Evolutionary conservation across 2,797 vertebrate species (phyloP).

Genomic region (Ctenosaura bakeri): DNA sequence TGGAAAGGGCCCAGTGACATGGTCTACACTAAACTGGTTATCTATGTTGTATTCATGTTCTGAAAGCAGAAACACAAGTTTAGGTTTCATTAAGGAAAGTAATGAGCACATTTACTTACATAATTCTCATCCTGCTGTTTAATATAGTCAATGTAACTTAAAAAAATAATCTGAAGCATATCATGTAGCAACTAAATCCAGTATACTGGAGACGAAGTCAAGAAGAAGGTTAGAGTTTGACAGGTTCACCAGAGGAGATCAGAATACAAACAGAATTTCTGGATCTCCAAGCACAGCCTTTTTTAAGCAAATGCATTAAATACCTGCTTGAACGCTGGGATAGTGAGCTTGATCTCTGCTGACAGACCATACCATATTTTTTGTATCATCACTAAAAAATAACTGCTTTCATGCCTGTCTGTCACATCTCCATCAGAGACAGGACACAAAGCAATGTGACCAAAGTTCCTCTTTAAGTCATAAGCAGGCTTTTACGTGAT

Average conservation of each 20-base stretch:
- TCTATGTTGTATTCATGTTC: neutral
- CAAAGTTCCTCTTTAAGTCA: neutral
- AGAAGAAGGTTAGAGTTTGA: neutral
- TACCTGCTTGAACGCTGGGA: neutral
- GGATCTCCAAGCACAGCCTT: neutral
- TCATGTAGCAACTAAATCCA: neutral
- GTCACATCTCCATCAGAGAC: neutral
- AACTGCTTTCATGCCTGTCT: neutral
- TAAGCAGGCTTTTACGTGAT: neutral
- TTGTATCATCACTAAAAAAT: neutral
- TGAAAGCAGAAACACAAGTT: neutral
- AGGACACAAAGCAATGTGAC: neutral
- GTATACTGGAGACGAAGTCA: neutral
- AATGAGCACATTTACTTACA: neutral
- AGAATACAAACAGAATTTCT: neutral
- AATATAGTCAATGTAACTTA: neutral
- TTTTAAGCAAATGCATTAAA: neutral
- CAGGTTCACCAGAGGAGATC: neutral
- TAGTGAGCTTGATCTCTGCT: neutral
- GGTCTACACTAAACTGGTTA: neutral
- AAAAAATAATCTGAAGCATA: neutral
- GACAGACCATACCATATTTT: too few relatives aligned
- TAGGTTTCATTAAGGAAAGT: neutral
- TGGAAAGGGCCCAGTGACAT: too few relatives aligned
- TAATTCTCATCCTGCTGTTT: neutral